Evolutionary conservation across 2,888 invertebrate species (phyloP).

Genomic region (Girardia tigrina): DNA sequence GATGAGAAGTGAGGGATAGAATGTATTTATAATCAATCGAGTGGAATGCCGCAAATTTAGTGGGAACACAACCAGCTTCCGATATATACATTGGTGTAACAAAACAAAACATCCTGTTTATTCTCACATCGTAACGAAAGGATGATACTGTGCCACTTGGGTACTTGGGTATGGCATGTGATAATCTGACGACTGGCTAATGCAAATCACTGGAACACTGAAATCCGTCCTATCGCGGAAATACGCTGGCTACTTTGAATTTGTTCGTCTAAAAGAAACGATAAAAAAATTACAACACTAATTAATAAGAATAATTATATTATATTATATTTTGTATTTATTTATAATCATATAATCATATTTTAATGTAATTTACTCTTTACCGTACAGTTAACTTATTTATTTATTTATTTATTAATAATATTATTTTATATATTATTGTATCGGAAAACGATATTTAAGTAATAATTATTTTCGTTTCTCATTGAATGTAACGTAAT

Average conservation of each 20-base stretch:
- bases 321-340: neutral
- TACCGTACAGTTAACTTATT: too few species aligned
- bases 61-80: constrained; percentile 20
- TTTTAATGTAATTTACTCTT: too few species aligned
- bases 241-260: constrained; percentile 17
- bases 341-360: neutral
- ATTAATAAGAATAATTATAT: constrained; percentile 18
- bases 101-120: constrained; percentile 23
- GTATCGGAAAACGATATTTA: too few species aligned
- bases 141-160: constrained; percentile 17
- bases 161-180: constrained; percentile 9
- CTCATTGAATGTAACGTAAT: too few species aligned
- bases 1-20: constrained; percentile 20
- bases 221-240: constrained; percentile 23
- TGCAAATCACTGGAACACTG: constrained; percentile 16
- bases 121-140: constrained; percentile 7
- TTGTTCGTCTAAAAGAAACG: constrained; percentile 18
- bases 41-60: constrained; percentile 23
- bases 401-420: too few species aligned
- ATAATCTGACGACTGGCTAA: constrained; percentile 19
- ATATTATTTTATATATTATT: too few species aligned
- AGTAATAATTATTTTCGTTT: too few species aligned
- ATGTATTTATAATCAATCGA: constrained; percentile 13
- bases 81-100: constrained; percentile 18
- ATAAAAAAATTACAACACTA: constrained; percentile 23